Evolutionary conservation across 2,113 vertebrate species (phyloP).

Genomic region (Typhlomys cinereus): DNA sequence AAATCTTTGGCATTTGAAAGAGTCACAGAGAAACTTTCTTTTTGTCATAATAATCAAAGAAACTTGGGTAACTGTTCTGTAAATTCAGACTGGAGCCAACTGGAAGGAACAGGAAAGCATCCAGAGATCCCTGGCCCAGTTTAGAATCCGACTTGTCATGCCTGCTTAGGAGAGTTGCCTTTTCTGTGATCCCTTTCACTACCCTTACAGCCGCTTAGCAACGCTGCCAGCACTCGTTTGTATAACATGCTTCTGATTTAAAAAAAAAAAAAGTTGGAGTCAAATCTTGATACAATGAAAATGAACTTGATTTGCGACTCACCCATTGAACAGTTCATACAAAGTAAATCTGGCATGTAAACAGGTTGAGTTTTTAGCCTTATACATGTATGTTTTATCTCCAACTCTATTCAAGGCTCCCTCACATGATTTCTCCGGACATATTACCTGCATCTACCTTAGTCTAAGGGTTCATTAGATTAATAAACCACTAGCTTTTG

Average conservation of each 20-base stretch:
- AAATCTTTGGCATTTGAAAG: conserved; percentile 39
- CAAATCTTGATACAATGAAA: background rate
- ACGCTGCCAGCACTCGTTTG: background rate
- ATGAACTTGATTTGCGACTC: conserved; percentile 8
- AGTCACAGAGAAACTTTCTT: conserved; percentile 37
- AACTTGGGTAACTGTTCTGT: background rate
- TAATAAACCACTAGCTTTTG: background rate
- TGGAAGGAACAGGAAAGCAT: background rate
- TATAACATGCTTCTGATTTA: background rate
- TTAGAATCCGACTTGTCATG: background rate
- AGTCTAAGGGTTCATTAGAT: background rate
- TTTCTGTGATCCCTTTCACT: background rate
- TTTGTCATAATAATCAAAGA: conserved; percentile 29
- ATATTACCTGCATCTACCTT: background rate
- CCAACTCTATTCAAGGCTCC: background rate
- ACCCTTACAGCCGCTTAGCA: conserved; percentile 2
- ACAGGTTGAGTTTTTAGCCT: background rate
- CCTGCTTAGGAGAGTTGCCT: background rate
- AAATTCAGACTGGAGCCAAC: background rate
- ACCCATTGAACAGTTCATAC: background rate
- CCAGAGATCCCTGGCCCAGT: background rate
- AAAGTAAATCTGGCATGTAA: conserved; percentile 5
- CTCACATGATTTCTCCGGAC: background rate
- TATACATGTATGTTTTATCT: background rate
- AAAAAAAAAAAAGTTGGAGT: background rate